phyloP scores from a whole-genome alignment of 1,140 invertebrate genomes.

The Venustaconcha ellipsiformis region DNA sequence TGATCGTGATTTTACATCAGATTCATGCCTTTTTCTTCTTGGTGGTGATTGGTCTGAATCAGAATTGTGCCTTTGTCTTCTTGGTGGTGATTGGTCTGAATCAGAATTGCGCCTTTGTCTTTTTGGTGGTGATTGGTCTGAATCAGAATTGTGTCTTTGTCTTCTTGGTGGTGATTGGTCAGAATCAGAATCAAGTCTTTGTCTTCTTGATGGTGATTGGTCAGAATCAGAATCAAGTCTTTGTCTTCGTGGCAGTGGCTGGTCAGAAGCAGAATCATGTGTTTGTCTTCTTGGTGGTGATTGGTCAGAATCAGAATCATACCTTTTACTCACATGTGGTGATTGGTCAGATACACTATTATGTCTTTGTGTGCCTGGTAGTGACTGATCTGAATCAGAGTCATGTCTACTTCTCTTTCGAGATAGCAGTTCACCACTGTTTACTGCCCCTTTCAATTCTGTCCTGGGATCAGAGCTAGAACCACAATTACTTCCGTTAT shows the following conservation, averaged over 20 bases:
- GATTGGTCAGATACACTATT: constrained; percentile 57
- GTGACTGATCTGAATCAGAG: constrained; percentile 60
- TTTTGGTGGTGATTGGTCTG: constrained; percentile 60
- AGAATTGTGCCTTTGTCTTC: constrained; percentile 39
- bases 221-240: constrained; percentile 58
- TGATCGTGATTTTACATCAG: too few relatives aligned
- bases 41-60: constrained; percentile 61
- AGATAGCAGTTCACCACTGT: constrained; percentile 36
- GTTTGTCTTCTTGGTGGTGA: constrained; percentile 43
- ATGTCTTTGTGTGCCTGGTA: constrained; percentile 43
- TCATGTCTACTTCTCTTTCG: constrained; percentile 37
- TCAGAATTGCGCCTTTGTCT: constrained; percentile 37
- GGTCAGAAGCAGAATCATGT: constrained; percentile 56
- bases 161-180: constrained; percentile 34
- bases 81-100: constrained; percentile 32
- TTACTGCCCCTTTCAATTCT: too few relatives aligned
- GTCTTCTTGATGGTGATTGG: constrained; percentile 57
- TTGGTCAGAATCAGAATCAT: constrained; percentile 51
- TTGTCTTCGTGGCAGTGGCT: constrained; percentile 50
- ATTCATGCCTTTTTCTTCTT: constrained; percentile 31
- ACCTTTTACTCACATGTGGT: constrained; percentile 41
- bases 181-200: constrained; percentile 35
- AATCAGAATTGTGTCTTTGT: constrained; percentile 48
- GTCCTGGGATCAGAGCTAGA: too few relatives aligned
- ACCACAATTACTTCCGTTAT: too few relatives aligned